Evolutionary conservation across 2,113 vertebrate species (phyloP).

Genomic region (Galemys pyrenaicus): DNA sequence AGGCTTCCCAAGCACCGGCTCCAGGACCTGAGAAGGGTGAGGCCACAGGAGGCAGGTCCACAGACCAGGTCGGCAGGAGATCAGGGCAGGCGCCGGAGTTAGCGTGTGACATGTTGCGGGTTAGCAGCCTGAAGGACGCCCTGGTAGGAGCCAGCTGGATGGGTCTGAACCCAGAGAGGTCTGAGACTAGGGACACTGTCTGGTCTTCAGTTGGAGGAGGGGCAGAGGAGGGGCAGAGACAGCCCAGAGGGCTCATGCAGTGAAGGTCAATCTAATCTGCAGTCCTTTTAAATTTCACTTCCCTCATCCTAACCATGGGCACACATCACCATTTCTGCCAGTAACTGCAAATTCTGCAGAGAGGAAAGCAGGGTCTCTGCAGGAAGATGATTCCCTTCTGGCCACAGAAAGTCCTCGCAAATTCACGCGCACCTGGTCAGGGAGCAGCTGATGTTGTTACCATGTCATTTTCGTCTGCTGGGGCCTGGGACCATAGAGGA

Average conservation of each 20-base stretch:
- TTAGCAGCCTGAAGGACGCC: not conserved
- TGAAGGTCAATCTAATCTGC: not conserved
- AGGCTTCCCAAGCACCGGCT: not conserved
- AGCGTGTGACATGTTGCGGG: rapidly evolving
- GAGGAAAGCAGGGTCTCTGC: not conserved
- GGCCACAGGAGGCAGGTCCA: not conserved
- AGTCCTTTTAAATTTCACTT: not conserved
- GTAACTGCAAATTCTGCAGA: not conserved
- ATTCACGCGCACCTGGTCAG: not conserved
- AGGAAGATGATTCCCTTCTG: not conserved
- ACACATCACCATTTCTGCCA: not conserved
- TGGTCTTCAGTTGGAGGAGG: not conserved
- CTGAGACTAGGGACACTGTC: not conserved
- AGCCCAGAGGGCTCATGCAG: not conserved
- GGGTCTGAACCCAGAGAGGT: not conserved
- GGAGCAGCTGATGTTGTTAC: not conserved
- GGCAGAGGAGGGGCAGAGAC: not conserved
- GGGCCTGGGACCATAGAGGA: not conserved
- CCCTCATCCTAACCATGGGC: rapidly evolving
- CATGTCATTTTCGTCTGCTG: not conserved
- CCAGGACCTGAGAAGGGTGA: not conserved
- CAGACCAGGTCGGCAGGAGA: not conserved
- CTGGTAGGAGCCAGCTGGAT: not conserved
- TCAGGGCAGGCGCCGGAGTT: not conserved
- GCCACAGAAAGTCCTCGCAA: not conserved